These are phyloP conservation scores for Misgurnus anguillicaudatus DNA, from an alignment of 2,113 vertebrate genomes.

Conservation along the genomic window DNA sequence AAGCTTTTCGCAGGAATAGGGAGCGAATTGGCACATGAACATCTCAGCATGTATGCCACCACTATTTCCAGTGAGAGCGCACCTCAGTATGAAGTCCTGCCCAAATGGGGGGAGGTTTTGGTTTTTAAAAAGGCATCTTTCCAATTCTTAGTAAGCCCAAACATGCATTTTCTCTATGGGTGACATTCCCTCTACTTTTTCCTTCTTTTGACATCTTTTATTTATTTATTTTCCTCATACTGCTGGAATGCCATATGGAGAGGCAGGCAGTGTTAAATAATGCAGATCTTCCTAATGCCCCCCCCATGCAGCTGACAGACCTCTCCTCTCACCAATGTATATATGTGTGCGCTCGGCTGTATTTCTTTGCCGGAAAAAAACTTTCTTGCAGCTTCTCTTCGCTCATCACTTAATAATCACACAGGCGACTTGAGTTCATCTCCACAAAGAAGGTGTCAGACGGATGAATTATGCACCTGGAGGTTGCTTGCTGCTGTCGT, in stretches of 20 bases:
- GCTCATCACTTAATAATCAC: conserved; percentile 12
- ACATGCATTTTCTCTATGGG: neutral
- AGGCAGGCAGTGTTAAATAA: conserved; percentile 53
- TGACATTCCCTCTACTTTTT: neutral
- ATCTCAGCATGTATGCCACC: no score
- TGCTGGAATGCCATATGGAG: conserved; percentile 27
- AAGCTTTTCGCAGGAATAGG: no score
- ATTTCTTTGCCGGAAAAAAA: neutral
- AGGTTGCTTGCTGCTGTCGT: neutral
- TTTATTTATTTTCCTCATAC: neutral
- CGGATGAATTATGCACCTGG: neutral
- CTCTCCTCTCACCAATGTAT: neutral
- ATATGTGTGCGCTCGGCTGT: neutral
- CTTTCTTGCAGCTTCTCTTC: neutral
- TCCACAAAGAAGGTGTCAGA: neutral
- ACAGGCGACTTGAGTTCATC: neutral
- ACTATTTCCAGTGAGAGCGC: no score
- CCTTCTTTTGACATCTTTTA: neutral
- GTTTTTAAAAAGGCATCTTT: neutral
- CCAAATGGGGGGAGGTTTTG: no score
- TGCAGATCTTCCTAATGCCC: conserved; percentile 24
- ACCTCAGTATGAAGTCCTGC: neutral
- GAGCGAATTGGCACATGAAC: no score
- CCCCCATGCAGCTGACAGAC: conserved; percentile 57
- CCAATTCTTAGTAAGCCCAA: neutral